phyloP scores from a whole-genome alignment of 2,888 invertebrate genomes.

The Carabus problematicus region DNA sequence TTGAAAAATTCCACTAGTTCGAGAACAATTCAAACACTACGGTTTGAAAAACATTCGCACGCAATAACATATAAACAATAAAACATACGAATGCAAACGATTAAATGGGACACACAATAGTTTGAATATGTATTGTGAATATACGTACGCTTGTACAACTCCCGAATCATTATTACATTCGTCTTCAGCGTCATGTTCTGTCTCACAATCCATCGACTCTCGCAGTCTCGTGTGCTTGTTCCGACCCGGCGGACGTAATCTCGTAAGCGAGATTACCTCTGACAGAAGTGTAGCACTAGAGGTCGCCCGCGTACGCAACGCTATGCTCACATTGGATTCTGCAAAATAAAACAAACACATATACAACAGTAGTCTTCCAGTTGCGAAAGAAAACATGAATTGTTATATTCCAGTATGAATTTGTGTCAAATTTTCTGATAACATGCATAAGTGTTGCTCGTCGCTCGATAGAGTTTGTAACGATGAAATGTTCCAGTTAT shows the following conservation, averaged over 20 bases:
- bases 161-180: conserved; percentile 1
- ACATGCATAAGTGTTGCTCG: too few relatives aligned
- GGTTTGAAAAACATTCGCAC: too few relatives aligned
- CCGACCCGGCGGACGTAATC: conserved; percentile 62
- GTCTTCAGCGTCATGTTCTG: conserved; percentile 9
- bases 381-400: too few relatives aligned
- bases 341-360: conserved; percentile 41
- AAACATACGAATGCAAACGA: neutral
- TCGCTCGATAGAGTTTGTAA: too few relatives aligned
- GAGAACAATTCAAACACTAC: too few relatives aligned
- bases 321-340: conserved; percentile 55
- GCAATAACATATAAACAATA: too few relatives aligned
- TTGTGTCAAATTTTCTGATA: too few relatives aligned
- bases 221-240: conserved; percentile 66
- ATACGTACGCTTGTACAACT: conserved; percentile 15
- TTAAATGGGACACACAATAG: neutral
- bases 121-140: neutral
- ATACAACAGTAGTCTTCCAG: too few relatives aligned
- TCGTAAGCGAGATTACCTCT: conserved; percentile 77
- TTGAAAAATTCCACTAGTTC: too few relatives aligned
- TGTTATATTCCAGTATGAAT: too few relatives aligned
- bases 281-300: conserved; percentile 81
- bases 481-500: too few relatives aligned
- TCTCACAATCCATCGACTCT: conserved; percentile 64
- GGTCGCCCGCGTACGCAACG: conserved; percentile 67